Conservation (phyloP, 2,113 vertebrate genomes). For the Microtus pennsylvanicus region DNA sequence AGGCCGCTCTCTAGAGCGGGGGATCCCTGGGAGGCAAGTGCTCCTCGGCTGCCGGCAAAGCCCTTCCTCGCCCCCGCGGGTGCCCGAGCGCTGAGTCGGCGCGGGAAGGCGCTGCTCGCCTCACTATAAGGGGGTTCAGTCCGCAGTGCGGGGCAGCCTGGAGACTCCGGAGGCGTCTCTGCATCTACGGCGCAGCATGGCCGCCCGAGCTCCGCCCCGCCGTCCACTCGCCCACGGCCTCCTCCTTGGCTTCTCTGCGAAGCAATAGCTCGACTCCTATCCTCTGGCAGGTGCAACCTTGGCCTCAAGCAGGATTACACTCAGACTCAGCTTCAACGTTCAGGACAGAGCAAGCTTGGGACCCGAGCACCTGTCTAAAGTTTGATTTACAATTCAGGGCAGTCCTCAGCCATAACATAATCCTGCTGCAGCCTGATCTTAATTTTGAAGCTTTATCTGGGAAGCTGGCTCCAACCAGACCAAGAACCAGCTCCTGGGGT, state of each 20-base stretch:
- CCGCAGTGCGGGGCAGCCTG: neutral
- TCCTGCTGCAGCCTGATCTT: neutral
- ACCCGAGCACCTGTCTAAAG: neutral
- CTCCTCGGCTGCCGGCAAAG: neutral
- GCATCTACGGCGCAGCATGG: fast-evolving
- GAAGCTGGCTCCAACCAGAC: neutral
- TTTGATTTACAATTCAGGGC: neutral
- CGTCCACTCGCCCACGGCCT: fast-evolving
- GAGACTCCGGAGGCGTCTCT: no score
- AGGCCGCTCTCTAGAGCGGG: neutral
- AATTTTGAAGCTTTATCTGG: neutral
- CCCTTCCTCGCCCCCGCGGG: neutral
- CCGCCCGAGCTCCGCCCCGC: fast-evolving
- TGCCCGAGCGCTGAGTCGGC: neutral
- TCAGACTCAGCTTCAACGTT: neutral
- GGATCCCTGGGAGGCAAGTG: neutral
- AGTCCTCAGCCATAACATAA: neutral
- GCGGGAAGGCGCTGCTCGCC: neutral
- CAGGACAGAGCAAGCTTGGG: neutral
- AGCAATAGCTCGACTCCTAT: neutral
- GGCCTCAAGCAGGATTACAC: neutral
- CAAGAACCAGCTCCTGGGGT: neutral
- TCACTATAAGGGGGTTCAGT: fast-evolving
- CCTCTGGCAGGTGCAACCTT: neutral
- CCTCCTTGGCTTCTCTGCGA: neutral